Percentiles rank a stretch among this genome's conserved stretches.
These are phyloP conservation scores for Rhinopomastus cyanomelas DNA, from an alignment of 2,113 vertebrate species.

Conservation along the genomic window DNA sequence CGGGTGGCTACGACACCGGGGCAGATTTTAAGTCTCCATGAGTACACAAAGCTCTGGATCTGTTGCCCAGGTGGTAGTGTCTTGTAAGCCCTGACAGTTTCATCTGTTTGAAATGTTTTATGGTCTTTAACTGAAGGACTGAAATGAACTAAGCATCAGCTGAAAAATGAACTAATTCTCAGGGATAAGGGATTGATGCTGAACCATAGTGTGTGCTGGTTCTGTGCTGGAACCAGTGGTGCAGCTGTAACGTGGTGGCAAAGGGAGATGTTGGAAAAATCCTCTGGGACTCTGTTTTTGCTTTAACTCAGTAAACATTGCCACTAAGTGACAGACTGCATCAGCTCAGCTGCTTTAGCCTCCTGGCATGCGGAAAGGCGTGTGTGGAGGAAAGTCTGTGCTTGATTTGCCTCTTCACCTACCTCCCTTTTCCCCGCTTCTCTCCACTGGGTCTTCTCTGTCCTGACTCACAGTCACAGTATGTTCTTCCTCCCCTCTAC, in stretches of 20 bases:
- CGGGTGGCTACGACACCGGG: background rate
- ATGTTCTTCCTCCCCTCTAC: no score
- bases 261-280: background rate
- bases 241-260: background rate
- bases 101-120: background rate
- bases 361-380: background rate
- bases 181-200: background rate
- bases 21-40: constrained; percentile 9
- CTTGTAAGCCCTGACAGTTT: background rate
- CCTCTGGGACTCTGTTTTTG: background rate
- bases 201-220: background rate
- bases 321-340: background rate
- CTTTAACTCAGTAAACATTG: background rate
- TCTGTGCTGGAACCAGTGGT: background rate
- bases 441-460: background rate
- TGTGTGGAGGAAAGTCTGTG: background rate
- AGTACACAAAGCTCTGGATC: background rate
- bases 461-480: background rate
- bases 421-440: background rate
- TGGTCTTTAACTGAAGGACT: background rate
- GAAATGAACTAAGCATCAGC: background rate
- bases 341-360: background rate
- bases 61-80: constrained; percentile 28
- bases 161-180: no score
- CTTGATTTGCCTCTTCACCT: background rate